phyloP scores from a whole-genome alignment of 2,113 vertebrate genomes.

The Phyllostomus hastatus region DNA sequence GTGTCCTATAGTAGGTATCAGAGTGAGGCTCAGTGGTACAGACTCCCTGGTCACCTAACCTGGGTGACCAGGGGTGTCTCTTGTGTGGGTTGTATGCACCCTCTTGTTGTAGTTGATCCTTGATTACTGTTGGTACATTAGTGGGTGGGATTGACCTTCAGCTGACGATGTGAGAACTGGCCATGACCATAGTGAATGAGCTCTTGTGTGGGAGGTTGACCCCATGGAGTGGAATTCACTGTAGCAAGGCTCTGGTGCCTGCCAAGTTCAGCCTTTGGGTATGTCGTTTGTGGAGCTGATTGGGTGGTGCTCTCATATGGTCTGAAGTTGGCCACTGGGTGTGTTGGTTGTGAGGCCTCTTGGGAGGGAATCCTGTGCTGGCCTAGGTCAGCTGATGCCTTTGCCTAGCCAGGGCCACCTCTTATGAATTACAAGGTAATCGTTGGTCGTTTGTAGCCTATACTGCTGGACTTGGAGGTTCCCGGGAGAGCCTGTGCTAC shows the following conservation, averaged over 20 bases:
- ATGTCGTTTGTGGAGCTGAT: neutral
- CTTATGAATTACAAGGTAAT: neutral
- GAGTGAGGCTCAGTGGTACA: neutral
- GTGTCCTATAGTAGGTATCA: neutral
- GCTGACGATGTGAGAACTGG: neutral
- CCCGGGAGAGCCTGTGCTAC: neutral
- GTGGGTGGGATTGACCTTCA: neutral
- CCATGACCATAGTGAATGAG: neutral
- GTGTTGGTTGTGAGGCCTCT: neutral
- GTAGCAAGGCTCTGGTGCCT: neutral
- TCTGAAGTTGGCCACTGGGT: neutral
- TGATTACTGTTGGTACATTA: neutral
- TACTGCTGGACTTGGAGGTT: neutral
- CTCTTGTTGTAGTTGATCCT: neutral
- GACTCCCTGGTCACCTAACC: neutral
- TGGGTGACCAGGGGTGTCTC: neutral
- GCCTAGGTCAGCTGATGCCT: neutral
- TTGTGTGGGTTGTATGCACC: neutral
- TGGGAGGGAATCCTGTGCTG: neutral
- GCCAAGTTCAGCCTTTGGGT: neutral
- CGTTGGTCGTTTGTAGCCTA: neutral
- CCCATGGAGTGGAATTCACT: neutral
- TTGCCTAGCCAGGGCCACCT: neutral
- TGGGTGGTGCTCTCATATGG: neutral
- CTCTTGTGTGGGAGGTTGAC: neutral